Base-by-base conservation (phyloP, 2,797 vertebrate species). In the Brachymystax lenok region DNA sequence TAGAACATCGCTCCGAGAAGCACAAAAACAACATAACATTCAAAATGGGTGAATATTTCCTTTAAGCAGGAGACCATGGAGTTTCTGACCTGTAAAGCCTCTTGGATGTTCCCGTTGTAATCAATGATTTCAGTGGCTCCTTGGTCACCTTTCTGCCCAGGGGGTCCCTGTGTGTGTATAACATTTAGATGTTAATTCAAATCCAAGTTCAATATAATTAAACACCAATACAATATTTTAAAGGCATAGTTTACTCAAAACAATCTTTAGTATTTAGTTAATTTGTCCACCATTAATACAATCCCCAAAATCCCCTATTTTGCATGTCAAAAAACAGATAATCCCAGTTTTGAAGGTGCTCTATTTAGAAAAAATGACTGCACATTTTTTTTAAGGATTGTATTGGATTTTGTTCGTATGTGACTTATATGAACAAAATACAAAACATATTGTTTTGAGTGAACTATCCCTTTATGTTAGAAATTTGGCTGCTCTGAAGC, bases 121-220 rank as follows among this genome's bases (percentile, higher is more conserved):
- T 99, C 97, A 80, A 99, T 98, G 88, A 99, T 99, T 91, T 99
- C 98, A 0, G 98, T 99, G 80, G 97, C 93, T 79, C 98, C 98
- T 90, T 95, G 96, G 71, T 99, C 98, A 72, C 98, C 98, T 87
- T 99, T 99, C 90, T 97, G 96, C 77, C 98, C 98, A 8, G 97
- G 95, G 70, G 95, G 96, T 8, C 98, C 98, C 98, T 99, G 91
- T 35, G 17, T 33, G 10, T 27, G 21, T 3, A 35, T 78, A 12
- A 82, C n/a, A 73, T 16, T 74, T 13, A 67, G 74, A 63, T 69
- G 12, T 75, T 40, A 67, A 16, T 64, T 19, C 30, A 52, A 27
- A 63, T 66, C 63, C 24, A 21, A 66, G 14, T 30, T 16, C 64
- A 28, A 28, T 28, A 66, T 59, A 19, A 59, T 21, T 59, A 59